Percentiles rank a stretch among this genome's conserved stretches.
Evolutionary conservation across 1,140 invertebrate species (phyloP).

Genomic region (Stegodyphus mimosarum): DNA sequence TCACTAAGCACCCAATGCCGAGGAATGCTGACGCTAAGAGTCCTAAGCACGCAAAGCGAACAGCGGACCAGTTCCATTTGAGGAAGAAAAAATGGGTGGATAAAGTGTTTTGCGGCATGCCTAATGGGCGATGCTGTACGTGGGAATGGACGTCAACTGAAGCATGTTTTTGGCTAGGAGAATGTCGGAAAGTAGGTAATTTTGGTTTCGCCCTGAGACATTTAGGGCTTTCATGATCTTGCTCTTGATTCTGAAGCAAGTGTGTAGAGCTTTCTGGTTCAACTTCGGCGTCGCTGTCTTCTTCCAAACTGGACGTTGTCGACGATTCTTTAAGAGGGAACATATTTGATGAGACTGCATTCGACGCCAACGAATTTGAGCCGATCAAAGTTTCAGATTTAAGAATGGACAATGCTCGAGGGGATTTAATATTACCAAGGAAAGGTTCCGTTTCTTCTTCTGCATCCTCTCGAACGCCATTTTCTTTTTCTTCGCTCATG

Average conservation of each 20-base stretch:
- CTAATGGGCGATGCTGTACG: conserved; percentile 38
- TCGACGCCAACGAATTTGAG: neutral
- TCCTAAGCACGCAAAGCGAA: conserved; percentile 15
- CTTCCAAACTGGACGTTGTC: neutral
- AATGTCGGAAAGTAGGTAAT: conserved; percentile 23
- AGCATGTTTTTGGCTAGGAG: conserved; percentile 31
- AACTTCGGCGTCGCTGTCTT: conserved; percentile 30
- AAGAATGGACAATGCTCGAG: neutral
- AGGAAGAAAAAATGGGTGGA: neutral
- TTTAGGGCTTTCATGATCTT: conserved; percentile 7
- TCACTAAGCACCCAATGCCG: neutral
- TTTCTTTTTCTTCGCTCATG: conserved; percentile 19
- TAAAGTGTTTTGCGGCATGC: conserved; percentile 4
- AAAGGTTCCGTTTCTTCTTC: conserved; percentile 42
- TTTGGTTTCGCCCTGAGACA: conserved; percentile 42
- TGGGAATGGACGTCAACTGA: conserved; percentile 22
- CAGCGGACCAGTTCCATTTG: conserved; percentile 38
- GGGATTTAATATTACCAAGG: neutral
- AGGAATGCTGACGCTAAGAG: neutral
- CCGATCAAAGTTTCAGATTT: neutral
- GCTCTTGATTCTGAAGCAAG: conserved; percentile 24
- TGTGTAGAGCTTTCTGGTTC: conserved; percentile 50
- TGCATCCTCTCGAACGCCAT: neutral
- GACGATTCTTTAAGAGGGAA: conserved; percentile 32
- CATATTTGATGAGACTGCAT: conserved; percentile 1